Evolutionary conservation across 2,797 vertebrate genomes (phyloP).

Genomic region (Acanthurus tractus): DNA sequence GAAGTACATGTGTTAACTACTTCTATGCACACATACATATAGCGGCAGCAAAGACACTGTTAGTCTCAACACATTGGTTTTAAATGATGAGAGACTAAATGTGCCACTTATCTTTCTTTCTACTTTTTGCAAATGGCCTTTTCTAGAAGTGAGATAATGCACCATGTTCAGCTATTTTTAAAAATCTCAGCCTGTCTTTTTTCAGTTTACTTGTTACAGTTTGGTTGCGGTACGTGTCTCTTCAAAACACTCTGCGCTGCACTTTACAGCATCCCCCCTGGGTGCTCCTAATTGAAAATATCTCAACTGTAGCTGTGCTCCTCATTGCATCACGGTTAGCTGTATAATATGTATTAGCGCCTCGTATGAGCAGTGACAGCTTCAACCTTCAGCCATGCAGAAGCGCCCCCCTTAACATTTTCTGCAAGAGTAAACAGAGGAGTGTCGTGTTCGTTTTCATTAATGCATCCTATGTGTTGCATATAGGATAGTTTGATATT

Average conservation of each 20-base stretch:
- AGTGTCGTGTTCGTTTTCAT: background rate
- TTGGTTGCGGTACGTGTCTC: background rate
- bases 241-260: conserved; percentile 19
- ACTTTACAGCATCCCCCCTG: background rate
- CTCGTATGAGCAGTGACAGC: conserved; percentile 3
- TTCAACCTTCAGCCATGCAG: conserved; percentile 15
- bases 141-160: no score
- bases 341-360: background rate
- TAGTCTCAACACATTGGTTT: no score
- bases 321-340: conserved; percentile 35
- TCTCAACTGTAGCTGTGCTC: conserved; percentile 27
- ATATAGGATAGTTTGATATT: background rate
- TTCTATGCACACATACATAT: no score
- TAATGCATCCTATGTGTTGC: background rate
- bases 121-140: no score
- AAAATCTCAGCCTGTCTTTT: background rate
- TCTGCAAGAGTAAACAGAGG: conserved; percentile 11
- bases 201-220: background rate
- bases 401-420: conserved; percentile 13
- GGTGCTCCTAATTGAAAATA: conserved; percentile 39
- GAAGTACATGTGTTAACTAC: no score
- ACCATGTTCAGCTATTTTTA: background rate
- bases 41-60: no score
- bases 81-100: no score
- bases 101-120: no score